A percentile compares a stretch with the other conserved stretches of the same genome.
phyloP scores from a whole-genome alignment of 2,797 vertebrate genomes.

The Notamacropus eugenii region DNA sequence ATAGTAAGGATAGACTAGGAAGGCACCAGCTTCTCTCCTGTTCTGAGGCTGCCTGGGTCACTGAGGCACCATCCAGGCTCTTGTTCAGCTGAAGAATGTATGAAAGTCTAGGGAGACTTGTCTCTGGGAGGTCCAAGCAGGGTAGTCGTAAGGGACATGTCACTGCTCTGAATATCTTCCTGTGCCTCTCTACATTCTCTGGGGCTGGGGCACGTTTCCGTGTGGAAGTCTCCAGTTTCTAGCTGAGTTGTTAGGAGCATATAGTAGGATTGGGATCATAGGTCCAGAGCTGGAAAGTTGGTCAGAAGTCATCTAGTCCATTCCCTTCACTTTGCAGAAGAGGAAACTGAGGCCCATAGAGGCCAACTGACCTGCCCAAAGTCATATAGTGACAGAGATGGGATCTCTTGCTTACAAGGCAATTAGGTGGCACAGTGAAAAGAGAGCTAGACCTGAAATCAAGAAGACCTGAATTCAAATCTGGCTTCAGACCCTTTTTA shows the following conservation, averaged over 20 bases:
- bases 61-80: neutral
- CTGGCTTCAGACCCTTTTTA: neutral
- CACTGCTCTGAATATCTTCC: neutral
- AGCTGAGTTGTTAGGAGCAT: neutral
- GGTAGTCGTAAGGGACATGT: neutral
- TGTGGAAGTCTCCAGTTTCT: neutral
- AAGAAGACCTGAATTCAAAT: neutral
- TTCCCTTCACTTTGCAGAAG: neutral
- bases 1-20: neutral
- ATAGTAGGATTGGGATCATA: neutral
- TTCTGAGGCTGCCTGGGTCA: neutral
- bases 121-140: neutral
- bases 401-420: neutral
- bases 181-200: neutral
- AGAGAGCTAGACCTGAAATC: neutral
- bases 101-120: neutral
- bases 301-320: neutral
- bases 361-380: neutral
- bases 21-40: neutral
- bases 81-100: neutral
- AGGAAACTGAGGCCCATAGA: neutral
- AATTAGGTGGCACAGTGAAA: neutral
- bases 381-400: neutral
- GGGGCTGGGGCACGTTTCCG: neutral
- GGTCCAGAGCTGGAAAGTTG: neutral